Base-by-base conservation (phyloP, 2,888 invertebrate species). In the Cantharis rustica region DNA sequence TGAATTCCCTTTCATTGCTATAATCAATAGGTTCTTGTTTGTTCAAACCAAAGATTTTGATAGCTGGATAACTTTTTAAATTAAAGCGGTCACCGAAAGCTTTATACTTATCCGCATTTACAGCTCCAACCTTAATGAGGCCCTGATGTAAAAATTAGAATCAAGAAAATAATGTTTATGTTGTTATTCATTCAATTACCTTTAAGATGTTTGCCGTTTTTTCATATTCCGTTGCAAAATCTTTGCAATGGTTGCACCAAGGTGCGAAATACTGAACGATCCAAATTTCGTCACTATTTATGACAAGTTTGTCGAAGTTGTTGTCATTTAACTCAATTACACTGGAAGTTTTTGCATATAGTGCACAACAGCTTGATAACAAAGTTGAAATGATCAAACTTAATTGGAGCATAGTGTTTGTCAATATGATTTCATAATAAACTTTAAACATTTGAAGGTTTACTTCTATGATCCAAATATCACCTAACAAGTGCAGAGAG, bases 201-300 rank as follows among this genome's bases (percentile, higher is more conserved):
- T 97, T 98, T 0, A 99, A 89, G 0, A 97, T 98, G 81, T 91
- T 93, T 1, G 99, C 98, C 70, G 96, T 94, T 89, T 98, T 98
- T 79, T 95, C 93, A 89, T 98, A 99, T 86, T 98, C 98, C 1
- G 98, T 95, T 64, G 94, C 96, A 64, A 99, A 90, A 78, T 91
- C 92, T 87, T 98, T 93, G 88, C 99, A 96, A 86, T 96, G 96
- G 11, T 95, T 96, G 88, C 96, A 98, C 98, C 98, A 99, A 0
- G 98, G 98, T 0, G 98, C 98, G 88, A 92, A 98, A 88, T 97
- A 98, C 86, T 99, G 98, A 1, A 99, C 96, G 75, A 99, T 89
- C 98, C 98, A 99, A 23, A 99, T 89, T 82, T 94, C 93, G 87
- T 98, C 95, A 80, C 96, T 92, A 81, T 95, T 92, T 69, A 93